phyloP scores from a whole-genome alignment of 2,888 invertebrate species.

The Brachypterus glaber region DNA sequence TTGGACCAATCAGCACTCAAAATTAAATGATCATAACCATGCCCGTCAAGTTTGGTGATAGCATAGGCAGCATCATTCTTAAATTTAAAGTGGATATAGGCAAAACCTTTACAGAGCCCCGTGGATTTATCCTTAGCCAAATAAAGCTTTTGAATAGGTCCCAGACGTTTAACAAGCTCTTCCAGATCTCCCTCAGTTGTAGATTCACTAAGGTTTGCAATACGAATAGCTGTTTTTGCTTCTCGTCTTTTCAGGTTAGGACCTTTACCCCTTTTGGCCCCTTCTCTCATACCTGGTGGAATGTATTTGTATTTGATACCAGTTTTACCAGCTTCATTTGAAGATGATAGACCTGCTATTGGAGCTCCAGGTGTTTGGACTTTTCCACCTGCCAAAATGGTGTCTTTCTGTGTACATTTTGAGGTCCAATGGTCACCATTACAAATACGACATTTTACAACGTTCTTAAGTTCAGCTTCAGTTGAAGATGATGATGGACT shows the following conservation, averaged over 20 bases:
- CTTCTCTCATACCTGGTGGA: slow-evolving; percentile 80
- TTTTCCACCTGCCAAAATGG: slow-evolving; percentile 61
- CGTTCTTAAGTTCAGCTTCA: too few species aligned
- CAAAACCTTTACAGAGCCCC: slow-evolving; percentile 86
- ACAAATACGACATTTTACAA: slow-evolving; percentile 82
- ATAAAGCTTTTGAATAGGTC: slow-evolving; percentile 84
- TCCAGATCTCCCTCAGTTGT: slow-evolving; percentile 89
- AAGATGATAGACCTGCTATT: slow-evolving; percentile 23
- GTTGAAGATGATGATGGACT: too few species aligned
- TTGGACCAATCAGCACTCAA: slow-evolving; percentile 98
- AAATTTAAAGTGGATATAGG: slow-evolving; percentile 93
- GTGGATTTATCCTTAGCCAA: slow-evolving; percentile 86
- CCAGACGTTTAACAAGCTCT: slow-evolving; percentile 87
- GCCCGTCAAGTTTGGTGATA: slow-evolving; percentile 77
- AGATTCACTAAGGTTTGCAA: slow-evolving; percentile 92
- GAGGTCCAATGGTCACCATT: slow-evolving; percentile 97
- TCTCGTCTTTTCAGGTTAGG: slow-evolving; percentile 58
- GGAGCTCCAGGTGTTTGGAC: slow-evolving; percentile 47
- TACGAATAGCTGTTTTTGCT: slow-evolving; percentile 75
- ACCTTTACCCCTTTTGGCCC: slow-evolving; percentile 57
- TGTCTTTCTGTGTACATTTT: slow-evolving; percentile 95
- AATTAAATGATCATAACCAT: slow-evolving; percentile 94
- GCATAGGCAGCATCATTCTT: slow-evolving; percentile 85
- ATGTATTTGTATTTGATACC: slow-evolving; percentile 63
- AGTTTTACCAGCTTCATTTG: slow-evolving; percentile 22